Conservation (phyloP, 2,113 vertebrate species). For the Leptodactylus fuscus region DNA sequence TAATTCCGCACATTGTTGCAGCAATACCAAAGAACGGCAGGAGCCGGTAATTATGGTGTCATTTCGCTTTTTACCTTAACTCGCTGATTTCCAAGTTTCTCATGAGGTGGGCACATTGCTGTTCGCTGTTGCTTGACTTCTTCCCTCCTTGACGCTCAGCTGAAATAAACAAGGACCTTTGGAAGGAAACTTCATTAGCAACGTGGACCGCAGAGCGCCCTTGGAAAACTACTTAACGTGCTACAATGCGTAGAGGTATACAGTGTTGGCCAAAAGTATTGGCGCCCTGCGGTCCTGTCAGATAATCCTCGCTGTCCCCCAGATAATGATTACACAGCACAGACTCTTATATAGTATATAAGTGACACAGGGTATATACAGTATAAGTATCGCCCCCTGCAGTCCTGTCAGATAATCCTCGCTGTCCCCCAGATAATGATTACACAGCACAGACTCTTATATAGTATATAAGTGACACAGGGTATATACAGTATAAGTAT, state of each 20-base stretch:
- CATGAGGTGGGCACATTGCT: slow-evolving; percentile 28
- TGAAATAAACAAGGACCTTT: slow-evolving; percentile 38
- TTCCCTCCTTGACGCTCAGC: not conserved
- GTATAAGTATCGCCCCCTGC: too few species aligned
- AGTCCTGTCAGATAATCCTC: too few species aligned
- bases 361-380: too few species aligned
- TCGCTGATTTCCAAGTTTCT: slow-evolving; percentile 24
- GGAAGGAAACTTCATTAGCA: slow-evolving; percentile 27
- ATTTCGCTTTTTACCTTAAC: slow-evolving; percentile 36
- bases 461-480: too few species aligned
- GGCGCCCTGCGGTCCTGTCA: too few species aligned
- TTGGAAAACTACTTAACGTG: slow-evolving; percentile 29
- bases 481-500: too few species aligned
- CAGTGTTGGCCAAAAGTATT: too few species aligned
- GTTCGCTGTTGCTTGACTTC: slow-evolving; percentile 26
- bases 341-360: too few species aligned
- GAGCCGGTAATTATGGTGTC: slow-evolving; percentile 46
- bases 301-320: too few species aligned
- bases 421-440: too few species aligned
- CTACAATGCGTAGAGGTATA: not conserved
- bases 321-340: too few species aligned
- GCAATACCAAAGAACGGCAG: slow-evolving; percentile 35
- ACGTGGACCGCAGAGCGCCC: not conserved
- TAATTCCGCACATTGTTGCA: slow-evolving; percentile 45
- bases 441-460: too few species aligned